These are phyloP conservation scores for Lithophane semibrunnea DNA, from an alignment of 2,888 invertebrate genomes.

Conservation along the genomic window DNA sequence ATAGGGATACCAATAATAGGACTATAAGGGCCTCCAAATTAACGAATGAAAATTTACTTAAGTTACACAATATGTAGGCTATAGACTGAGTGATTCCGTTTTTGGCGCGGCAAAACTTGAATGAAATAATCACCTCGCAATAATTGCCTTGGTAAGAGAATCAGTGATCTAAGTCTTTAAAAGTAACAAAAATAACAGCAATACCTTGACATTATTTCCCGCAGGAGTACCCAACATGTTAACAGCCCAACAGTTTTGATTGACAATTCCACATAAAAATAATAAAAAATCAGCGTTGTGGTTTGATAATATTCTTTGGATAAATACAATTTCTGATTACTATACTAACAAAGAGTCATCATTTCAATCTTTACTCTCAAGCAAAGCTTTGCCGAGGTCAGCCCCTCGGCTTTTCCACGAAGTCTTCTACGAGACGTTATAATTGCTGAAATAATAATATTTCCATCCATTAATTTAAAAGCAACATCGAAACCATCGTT, in stretches of 20 bases:
- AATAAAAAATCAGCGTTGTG: too few species aligned
- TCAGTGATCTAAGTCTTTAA: not conserved
- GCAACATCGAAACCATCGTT: slow-evolving; percentile 27
- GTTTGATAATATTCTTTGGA: not conserved
- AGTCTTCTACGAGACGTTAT: not conserved
- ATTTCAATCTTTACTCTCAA: not conserved
- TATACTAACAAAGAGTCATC: not conserved
- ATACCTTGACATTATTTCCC: too few species aligned
- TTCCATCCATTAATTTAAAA: slow-evolving; percentile 24
- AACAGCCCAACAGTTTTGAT: not conserved
- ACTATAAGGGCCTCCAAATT: not conserved
- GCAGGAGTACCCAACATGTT: too few species aligned
- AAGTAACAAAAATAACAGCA: too few species aligned
- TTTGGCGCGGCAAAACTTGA: too few species aligned
- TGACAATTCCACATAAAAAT: not conserved
- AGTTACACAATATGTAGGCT: not conserved
- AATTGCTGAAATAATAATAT: not conserved
- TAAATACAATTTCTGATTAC: not conserved
- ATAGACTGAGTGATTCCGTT: not conserved
- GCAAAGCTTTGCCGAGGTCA: too few species aligned
- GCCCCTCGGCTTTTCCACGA: not conserved
- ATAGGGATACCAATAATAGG: slow-evolving; percentile 2
- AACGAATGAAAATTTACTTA: not conserved
- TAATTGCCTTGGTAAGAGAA: not conserved
- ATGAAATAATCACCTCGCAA: too few species aligned